phyloP scores from a whole-genome alignment of 2,113 vertebrate species.

The Peromyscus leucopus region DNA sequence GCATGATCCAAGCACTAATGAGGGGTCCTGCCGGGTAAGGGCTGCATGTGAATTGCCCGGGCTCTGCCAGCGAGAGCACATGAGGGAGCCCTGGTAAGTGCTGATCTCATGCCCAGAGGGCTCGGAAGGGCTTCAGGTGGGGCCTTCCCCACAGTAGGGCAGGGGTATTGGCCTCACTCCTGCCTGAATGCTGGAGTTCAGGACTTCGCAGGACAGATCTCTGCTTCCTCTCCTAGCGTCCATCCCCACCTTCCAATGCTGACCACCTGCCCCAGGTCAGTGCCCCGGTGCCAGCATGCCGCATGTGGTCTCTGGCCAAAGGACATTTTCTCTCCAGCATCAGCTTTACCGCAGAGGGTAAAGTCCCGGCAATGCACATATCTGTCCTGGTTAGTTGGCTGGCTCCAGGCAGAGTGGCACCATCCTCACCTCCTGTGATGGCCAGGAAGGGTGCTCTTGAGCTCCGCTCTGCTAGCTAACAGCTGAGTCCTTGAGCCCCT shows the following conservation, averaged over 20 bases:
- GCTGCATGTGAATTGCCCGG: slow-evolving; percentile 57
- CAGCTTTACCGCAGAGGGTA: neutral
- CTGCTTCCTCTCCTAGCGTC: neutral
- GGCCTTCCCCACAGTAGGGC: neutral
- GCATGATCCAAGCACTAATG: slow-evolving; percentile 73
- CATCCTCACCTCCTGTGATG: neutral
- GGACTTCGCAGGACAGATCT: neutral
- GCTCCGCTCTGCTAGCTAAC: neutral
- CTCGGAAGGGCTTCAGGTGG: neutral
- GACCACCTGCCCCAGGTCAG: fast-evolving
- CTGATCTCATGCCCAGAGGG: neutral
- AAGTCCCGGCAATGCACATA: neutral
- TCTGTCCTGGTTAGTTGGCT: neutral
- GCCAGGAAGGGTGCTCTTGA: neutral
- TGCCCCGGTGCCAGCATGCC: neutral
- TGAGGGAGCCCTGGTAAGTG: neutral
- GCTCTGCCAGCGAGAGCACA: neutral
- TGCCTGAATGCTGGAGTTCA: neutral
- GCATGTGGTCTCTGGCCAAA: neutral
- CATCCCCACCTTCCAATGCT: neutral
- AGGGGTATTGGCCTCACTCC: neutral
- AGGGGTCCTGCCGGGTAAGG: slow-evolving; percentile 64
- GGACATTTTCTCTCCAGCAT: neutral
- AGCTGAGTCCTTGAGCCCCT: no score
- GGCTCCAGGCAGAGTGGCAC: neutral